Conservation (phyloP, 2,113 vertebrate species). For the Junco hyemalis region DNA sequence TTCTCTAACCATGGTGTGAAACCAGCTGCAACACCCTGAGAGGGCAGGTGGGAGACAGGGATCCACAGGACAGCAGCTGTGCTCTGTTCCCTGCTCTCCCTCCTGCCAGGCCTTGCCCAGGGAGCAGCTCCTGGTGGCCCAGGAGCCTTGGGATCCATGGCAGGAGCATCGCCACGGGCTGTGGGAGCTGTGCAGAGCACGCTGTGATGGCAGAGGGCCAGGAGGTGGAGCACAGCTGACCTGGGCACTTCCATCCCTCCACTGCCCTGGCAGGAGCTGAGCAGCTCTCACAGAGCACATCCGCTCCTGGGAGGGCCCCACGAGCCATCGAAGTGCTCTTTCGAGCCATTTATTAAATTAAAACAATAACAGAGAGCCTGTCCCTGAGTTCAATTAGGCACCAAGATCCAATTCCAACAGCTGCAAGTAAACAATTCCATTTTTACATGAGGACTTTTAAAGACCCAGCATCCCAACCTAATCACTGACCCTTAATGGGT, state of each 20-base stretch:
- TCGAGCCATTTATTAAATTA: background rate
- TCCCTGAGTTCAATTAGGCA: background rate
- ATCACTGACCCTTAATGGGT: background rate
- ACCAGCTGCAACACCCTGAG: background rate
- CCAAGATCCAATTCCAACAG: background rate
- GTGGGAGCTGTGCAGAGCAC: background rate
- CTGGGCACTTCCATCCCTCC: background rate
- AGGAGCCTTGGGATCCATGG: background rate
- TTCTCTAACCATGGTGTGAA: background rate
- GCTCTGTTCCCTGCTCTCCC: background rate
- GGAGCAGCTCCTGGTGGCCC: background rate
- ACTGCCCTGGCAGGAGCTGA: background rate
- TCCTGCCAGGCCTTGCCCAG: background rate
- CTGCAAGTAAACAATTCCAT: background rate
- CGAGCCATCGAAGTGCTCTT: background rate
- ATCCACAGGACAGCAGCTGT: background rate
- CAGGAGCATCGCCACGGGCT: rapidly evolving
- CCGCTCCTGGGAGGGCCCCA: background rate
- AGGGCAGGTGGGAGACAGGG: background rate
- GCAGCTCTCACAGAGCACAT: background rate
- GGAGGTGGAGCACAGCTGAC: background rate
- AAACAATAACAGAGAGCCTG: background rate
- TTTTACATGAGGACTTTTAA: background rate
- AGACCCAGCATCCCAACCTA: background rate
- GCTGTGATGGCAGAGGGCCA: background rate